Evolutionary conservation across 92 coral and sea anemone species (phyloP).

Genomic region (Phenganax stokvisi): DNA sequence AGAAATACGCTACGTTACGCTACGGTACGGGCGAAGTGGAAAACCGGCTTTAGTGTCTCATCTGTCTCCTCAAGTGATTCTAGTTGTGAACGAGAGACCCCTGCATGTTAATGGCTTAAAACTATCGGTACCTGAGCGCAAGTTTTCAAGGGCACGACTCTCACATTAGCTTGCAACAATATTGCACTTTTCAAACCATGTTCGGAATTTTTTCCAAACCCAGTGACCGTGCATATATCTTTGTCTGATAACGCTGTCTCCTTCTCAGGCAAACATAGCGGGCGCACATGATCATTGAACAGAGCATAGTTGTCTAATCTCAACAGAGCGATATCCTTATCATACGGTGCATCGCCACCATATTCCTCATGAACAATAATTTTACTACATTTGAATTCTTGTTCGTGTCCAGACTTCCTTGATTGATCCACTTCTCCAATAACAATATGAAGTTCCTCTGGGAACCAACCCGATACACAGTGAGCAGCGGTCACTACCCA

Average conservation of each 20-base stretch:
- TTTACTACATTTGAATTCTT: not conserved
- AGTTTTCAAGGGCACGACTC: not conserved
- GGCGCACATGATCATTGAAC: slow-evolving; percentile 35
- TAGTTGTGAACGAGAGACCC: too few species aligned
- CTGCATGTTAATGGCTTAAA: too few species aligned
- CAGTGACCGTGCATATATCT: slow-evolving; percentile 35
- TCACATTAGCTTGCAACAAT: slow-evolving; percentile 27
- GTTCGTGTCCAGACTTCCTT: slow-evolving; percentile 25
- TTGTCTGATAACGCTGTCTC: slow-evolving; percentile 10
- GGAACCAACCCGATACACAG: slow-evolving; percentile 19
- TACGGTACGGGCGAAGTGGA: too few species aligned
- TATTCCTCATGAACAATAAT: slow-evolving; percentile 11
- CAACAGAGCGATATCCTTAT: slow-evolving; percentile 29
- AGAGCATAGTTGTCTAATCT: slow-evolving; percentile 31
- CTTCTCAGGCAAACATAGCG: slow-evolving; percentile 26
- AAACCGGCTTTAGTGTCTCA: too few species aligned
- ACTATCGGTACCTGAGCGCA: slow-evolving; percentile 23
- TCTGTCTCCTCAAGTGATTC: too few species aligned
- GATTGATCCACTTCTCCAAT: slow-evolving; percentile 29
- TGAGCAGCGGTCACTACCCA: slow-evolving; percentile 43
- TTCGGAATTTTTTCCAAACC: slow-evolving; percentile 7
- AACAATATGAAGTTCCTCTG: slow-evolving; percentile 2
- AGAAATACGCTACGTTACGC: too few species aligned
- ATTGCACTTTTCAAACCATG: slow-evolving; percentile 12
- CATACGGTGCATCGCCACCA: slow-evolving; percentile 23